Conservation (phyloP, 2,888 invertebrate genomes). For the Hydriomena furcata region DNA sequence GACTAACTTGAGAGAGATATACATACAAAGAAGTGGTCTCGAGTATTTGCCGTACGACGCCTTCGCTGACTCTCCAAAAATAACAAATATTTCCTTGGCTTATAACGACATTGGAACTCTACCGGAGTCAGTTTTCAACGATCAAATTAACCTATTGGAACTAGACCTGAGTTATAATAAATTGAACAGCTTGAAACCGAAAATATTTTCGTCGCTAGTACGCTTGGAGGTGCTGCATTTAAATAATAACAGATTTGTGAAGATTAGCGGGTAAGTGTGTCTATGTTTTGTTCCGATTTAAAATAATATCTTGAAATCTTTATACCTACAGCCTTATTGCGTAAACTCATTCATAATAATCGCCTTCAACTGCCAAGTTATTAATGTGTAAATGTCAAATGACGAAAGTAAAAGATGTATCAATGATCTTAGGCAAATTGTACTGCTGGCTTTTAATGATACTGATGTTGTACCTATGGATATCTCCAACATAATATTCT, state of each 20-base stretch:
- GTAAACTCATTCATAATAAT: too few species aligned
- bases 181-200: slow-evolving; percentile 82
- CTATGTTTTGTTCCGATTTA: too few species aligned
- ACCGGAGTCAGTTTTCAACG: slow-evolving; percentile 85
- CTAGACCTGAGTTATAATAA: slow-evolving; percentile 87
- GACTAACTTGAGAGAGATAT: slow-evolving; percentile 79
- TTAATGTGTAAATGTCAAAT: too few species aligned
- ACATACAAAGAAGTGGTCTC: slow-evolving; percentile 83
- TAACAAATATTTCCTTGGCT: slow-evolving; percentile 85
- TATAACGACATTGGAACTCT: slow-evolving; percentile 82
- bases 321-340: too few species aligned
- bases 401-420: too few species aligned
- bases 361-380: too few species aligned
- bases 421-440: too few species aligned
- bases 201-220: slow-evolving; percentile 81
- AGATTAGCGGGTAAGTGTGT: slow-evolving; percentile 82
- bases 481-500: slow-evolving; percentile 27
- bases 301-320: too few species aligned
- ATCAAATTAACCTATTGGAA: slow-evolving; percentile 83
- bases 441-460: too few species aligned
- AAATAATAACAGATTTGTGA: slow-evolving; percentile 84
- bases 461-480: too few species aligned
- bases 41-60: slow-evolving; percentile 83
- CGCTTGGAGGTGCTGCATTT: slow-evolving; percentile 85
- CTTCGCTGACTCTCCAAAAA: slow-evolving; percentile 82